Percentiles rank a stretch among this genome's conserved stretches.
These are phyloP conservation scores for Diglossa brunneiventris DNA, from an alignment of 2,113 vertebrate species.

Conservation along the genomic window DNA sequence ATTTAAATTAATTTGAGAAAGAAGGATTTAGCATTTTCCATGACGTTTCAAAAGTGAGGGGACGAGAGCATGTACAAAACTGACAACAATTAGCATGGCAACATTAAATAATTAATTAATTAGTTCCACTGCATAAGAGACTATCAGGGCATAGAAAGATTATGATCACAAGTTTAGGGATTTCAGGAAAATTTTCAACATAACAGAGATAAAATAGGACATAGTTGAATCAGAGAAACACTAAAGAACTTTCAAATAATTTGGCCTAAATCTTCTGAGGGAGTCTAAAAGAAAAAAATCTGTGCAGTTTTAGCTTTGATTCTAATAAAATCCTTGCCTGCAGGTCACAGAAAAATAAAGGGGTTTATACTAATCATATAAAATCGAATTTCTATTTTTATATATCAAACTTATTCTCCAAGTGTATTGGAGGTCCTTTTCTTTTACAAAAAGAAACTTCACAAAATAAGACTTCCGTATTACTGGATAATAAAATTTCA, in stretches of 20 bases:
- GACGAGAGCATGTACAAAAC: background rate
- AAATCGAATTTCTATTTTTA: background rate
- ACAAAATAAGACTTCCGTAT: background rate
- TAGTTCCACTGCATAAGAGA: background rate
- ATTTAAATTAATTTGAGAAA: conserved; percentile 44
- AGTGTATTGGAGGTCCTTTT: background rate
- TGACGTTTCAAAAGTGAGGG: background rate
- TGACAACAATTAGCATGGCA: background rate
- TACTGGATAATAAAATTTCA: background rate
- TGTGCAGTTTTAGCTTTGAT: background rate
- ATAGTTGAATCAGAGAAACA: background rate
- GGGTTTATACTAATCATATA: background rate
- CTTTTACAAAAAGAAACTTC: background rate
- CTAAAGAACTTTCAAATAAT: background rate
- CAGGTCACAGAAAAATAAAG: background rate
- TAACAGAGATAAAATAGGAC: background rate
- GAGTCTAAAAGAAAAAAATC: background rate
- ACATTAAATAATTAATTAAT: background rate
- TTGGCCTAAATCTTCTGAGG: background rate
- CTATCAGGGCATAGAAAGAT: background rate
- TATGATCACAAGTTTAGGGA: background rate
- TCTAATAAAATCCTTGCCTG: background rate
- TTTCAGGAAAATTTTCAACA: background rate
- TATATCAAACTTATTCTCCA: background rate
- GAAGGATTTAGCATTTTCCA: conserved; percentile 36